A percentile compares a stretch with the other conserved stretches of the same genome.
Conservation (phyloP, 2,888 invertebrate genomes). For the Erpobdella octoculata region DNA sequence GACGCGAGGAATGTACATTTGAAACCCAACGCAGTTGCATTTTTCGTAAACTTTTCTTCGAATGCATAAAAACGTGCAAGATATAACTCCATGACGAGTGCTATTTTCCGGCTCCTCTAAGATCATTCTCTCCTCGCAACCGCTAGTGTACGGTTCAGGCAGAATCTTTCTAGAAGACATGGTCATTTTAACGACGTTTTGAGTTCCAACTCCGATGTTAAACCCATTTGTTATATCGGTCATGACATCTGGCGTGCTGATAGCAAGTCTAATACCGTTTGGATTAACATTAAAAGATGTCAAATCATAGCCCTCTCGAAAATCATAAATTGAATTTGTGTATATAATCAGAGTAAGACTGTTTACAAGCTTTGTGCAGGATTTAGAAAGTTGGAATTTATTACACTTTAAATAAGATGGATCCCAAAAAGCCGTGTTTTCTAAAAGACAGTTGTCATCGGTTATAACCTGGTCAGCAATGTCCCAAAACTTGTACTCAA, state of each 20-base stretch:
- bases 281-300: background rate
- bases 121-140: background rate
- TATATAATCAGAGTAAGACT: background rate
- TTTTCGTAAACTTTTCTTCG: background rate
- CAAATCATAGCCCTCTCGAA: background rate
- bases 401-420: constrained; percentile 15
- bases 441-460: background rate
- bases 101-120: background rate
- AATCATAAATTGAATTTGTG: constrained; percentile 9
- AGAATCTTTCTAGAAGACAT: background rate
- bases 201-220: constrained; percentile 18
- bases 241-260: background rate
- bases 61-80: constrained; percentile 5
- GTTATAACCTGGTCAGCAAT: background rate
- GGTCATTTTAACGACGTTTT: background rate
- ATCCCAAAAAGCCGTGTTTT: background rate
- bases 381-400: background rate
- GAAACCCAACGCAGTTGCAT: constrained; percentile 3
- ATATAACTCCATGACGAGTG: background rate
- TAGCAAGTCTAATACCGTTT: background rate
- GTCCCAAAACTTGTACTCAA: background rate
- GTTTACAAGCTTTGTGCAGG: background rate
- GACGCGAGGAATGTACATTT: background rate
- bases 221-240: background rate
- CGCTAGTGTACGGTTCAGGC: background rate